Base-by-base conservation (phyloP, 2,113 vertebrate species). In the Vanacampus margaritifer region DNA sequence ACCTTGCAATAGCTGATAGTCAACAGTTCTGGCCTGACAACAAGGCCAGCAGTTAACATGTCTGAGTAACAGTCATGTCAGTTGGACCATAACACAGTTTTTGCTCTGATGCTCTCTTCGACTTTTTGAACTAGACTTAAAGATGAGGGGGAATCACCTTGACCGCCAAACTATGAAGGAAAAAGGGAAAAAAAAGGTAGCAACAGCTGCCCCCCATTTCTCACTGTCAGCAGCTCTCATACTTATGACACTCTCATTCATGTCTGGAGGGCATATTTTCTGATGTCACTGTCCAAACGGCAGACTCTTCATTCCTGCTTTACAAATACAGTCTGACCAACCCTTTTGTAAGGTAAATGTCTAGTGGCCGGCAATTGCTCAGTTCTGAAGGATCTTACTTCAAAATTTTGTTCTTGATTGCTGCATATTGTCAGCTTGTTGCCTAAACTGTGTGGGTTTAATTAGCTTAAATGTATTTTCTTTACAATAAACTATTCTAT, bases 321-420 rank as follows among this genome's bases (percentile, higher is more conserved):
- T 88, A 54, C 84, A 86, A 78, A 82, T 64, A 74, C 75, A 74
- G 74, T 62, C 72, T 74, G 73, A 53, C 69, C 69, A 79, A 81
- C 76, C 87, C 82, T 89, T 87, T 85, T 74, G 82, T 72, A 84
- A 89, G 87, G 92, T 90, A 92, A 90, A 90, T 82, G 90, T 81
- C 32, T 36, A 17, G 32, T 19, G 56, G 28, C 0, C 14, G 6
- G 17, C 1, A 24, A 24, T 54, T 23, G 23, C 23, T 14, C 23
- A 54, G 51, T 54, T 21, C 51, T 41, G 1, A 41, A 41, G 39
- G 39, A 12, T 37, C 37, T 37, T 37, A 13, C 10, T 41, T 39
- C 10, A 12, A 32, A 32, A 32, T 32, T 9, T 39, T 39, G 37
- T 7, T 12, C 11, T 37, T 39, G 37, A 0, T 7, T 39, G 37